These are phyloP conservation scores for Aporophyla nigra DNA, from an alignment of 2,888 invertebrate genomes.

Conservation along the genomic window DNA sequence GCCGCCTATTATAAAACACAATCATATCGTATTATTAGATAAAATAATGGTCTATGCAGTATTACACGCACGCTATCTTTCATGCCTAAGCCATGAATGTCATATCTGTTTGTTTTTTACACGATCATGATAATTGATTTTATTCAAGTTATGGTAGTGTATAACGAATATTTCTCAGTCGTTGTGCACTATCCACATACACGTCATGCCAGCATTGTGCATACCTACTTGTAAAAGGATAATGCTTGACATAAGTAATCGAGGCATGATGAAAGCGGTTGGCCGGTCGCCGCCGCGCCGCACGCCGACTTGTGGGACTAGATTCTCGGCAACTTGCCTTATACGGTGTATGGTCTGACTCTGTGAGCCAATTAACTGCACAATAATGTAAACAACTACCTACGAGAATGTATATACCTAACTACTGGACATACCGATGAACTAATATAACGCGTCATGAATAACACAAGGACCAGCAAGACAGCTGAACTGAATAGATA, in stretches of 20 bases:
- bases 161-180: slow-evolving; percentile 38
- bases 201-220: slow-evolving; percentile 41
- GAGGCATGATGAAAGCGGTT: slow-evolving; percentile 76
- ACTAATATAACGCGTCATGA: slow-evolving; percentile 57
- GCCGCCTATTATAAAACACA: slow-evolving; percentile 33
- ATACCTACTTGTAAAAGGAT: slow-evolving; percentile 60
- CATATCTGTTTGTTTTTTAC: slow-evolving; percentile 15
- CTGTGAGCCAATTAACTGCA: slow-evolving; percentile 80
- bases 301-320: slow-evolving; percentile 73
- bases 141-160: slow-evolving; percentile 30
- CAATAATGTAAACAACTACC: slow-evolving; percentile 76
- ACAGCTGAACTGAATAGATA: slow-evolving; percentile 23
- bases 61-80: slow-evolving; percentile 20
- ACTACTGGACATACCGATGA: slow-evolving; percentile 59
- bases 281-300: slow-evolving; percentile 60
- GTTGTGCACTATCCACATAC: slow-evolving; percentile 28
- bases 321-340: slow-evolving; percentile 83
- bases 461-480: slow-evolving; percentile 38
- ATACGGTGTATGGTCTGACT: slow-evolving; percentile 80
- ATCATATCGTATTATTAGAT: slow-evolving; percentile 37
- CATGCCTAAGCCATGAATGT: slow-evolving; percentile 28
- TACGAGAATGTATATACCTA: slow-evolving; percentile 60
- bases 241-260: slow-evolving; percentile 70
- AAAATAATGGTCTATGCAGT: slow-evolving; percentile 29
- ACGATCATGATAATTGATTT: slow-evolving; percentile 5